Evolutionary conservation across 2,888 invertebrate species (phyloP), one percentile per base, ranked within the genome.

Genomic region (Noctuana brunneofusca): DNA sequence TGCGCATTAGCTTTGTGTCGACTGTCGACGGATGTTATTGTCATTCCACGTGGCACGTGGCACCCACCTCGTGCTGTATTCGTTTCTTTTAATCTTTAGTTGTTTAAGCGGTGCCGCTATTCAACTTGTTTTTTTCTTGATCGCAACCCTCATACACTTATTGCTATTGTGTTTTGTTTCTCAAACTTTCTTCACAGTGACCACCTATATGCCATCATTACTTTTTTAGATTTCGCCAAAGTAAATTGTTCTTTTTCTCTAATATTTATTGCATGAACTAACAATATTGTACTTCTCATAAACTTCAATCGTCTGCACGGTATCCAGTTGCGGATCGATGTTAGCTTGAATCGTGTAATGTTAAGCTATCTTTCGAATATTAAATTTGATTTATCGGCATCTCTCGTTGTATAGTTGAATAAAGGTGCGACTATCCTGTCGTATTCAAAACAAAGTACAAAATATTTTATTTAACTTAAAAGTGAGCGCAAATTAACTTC

Each of bases 211-310:
- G 64, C 46, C 66, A 58, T 56, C 66, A 56, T 58, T 49, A 62
- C 60, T 54, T 49, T 12, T 60, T 55, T 38, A 55, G 14, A 18
- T 60, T 54, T 35, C 18, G 16, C 24, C 38, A 38, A 49, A 9
- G 18, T 64, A 65, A 59, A 52, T 62, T 60, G 55, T 66, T 43
- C 14, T 54, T 35, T 48, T 55, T 64, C 38, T 66, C 48, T 53
- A 60, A 60, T 48, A 63, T 55, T 27, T 20, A 55, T 49, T 66
- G 66, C 71, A 70, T 71, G 76, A 83, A 84, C 79, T 84, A 84
- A 89, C 87, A 77, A 88, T 90, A 90, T 90, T 89, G 89, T 90
- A 90, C 90, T 89, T 90, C 90, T 90, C 90, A 88, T 87, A 79
- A 73, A 74, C 73, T 68, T 68, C 67, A 58, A 64, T 66, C 68